Evolutionary conservation across 2,113 vertebrate genomes (phyloP), one percentile per base, ranked within the genome.

Genomic region (Neopipo cinnamomea): DNA sequence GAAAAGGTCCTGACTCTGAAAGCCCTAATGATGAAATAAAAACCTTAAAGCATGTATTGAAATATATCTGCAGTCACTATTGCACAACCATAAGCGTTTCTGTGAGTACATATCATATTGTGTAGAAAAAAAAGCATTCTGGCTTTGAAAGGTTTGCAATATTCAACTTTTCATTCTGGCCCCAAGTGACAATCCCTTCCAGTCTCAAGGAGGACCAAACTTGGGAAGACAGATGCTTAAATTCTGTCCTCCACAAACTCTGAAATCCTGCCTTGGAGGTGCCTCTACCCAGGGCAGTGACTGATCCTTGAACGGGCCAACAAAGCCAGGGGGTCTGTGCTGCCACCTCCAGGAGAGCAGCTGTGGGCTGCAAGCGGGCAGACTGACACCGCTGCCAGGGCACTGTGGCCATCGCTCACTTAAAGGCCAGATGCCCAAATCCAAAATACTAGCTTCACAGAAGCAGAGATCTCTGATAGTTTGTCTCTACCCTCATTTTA

Each of bases 241-340:
- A 56, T 39, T 33, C 8, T 35, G 12, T 63, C 8, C 25, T 71
- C 74, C 75, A 22, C 3, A 8, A 17, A 3, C 33, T 47, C 67
- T 80, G 62, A 46, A 79, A 86, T 5, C 10, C 39, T 63, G 9
- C 4, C 49, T 80, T 1, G 0, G 31, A 84, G 42, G 24, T 65
- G 35, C 14, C 24, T 35, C 6, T 46, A 27, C 3, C 6, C 28
- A 78, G 19, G 12, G 33, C 21, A 67, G n/a, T 30, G 23, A 33
- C n/a, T 46, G 33, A 44, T 31, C 28, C 15, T 25, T 39, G 24
- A 1, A 2, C 8, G 3, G 11, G 7, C 9, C 28, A 41, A 44
- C 0, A 0, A 70, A 87, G 46, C 16, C 9, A 6, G 23, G 8
- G 4, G 3, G 3, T 17, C 11, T 0, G 0, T 50, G 14, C 61